Conservation (phyloP, 2,797 vertebrate genomes). For the Galagoides demidoff region DNA sequence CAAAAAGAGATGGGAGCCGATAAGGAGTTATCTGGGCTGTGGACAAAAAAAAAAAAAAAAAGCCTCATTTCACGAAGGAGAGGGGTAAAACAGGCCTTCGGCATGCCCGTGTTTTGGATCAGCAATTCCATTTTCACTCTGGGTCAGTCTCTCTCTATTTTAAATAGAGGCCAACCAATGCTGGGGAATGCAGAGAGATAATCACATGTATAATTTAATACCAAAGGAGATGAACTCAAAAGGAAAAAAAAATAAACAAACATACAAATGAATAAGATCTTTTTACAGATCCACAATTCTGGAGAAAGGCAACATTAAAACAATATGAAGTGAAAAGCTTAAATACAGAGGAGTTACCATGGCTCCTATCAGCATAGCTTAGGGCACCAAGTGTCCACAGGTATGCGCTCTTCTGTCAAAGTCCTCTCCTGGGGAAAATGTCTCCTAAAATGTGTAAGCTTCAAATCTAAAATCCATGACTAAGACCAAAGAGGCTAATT, state of each 20-base stretch:
- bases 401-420: not conserved
- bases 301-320: not conserved
- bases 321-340: not conserved
- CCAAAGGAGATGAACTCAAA: not conserved
- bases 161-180: not conserved
- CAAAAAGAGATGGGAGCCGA: conserved; percentile 61
- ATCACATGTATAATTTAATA: conserved; percentile 38
- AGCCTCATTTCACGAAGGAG: not conserved
- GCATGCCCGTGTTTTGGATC: not conserved
- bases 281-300: not conserved
- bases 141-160: not conserved
- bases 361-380: not conserved
- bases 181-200: not conserved
- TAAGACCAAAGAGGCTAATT: not conserved
- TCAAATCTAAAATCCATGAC: not conserved
- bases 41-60: conserved; percentile 52
- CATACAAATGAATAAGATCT: conserved; percentile 3
- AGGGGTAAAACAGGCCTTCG: not conserved
- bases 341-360: not conserved
- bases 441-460: not conserved
- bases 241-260: conserved; percentile 40
- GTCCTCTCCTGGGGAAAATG: not conserved
- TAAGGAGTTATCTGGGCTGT: conserved; percentile 30
- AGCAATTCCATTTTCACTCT: not conserved
- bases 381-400: too few species aligned